Conservation (phyloP, 2,113 vertebrate genomes). For the Corythornis madagascariensis region DNA sequence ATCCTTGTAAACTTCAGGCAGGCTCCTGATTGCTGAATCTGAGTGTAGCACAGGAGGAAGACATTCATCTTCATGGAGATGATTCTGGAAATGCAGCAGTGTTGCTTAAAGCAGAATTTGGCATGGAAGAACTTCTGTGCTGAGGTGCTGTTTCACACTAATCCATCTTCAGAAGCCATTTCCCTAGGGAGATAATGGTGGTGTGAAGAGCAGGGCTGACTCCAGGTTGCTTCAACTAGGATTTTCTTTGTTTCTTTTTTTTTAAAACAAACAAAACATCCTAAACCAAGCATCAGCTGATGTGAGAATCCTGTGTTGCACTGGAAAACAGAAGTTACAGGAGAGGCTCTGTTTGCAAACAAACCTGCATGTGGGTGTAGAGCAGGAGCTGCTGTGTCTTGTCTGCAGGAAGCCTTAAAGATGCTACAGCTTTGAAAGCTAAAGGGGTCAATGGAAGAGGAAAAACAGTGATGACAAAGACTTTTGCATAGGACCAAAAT, state of each 20-base stretch:
- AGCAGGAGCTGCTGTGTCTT: not conserved
- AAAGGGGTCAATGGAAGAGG: not conserved
- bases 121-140: no score
- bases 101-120: not conserved
- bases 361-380: not conserved
- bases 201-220: not conserved
- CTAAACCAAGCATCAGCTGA: not conserved
- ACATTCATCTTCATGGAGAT: not conserved
- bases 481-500: not conserved
- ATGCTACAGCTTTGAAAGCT: not conserved
- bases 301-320: not conserved
- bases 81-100: not conserved
- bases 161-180: no score
- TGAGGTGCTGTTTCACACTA: no score
- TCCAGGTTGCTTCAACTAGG: not conserved
- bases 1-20: not conserved
- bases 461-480: not conserved
- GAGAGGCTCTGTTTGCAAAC: not conserved
- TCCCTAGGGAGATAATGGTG: no score
- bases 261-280: not conserved
- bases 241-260: not conserved
- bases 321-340: not conserved
- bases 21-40: not conserved
- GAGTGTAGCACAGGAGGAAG: not conserved
- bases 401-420: not conserved